Conservation (phyloP, 2,797 vertebrate genomes). For the Tolypeutes matacus region DNA sequence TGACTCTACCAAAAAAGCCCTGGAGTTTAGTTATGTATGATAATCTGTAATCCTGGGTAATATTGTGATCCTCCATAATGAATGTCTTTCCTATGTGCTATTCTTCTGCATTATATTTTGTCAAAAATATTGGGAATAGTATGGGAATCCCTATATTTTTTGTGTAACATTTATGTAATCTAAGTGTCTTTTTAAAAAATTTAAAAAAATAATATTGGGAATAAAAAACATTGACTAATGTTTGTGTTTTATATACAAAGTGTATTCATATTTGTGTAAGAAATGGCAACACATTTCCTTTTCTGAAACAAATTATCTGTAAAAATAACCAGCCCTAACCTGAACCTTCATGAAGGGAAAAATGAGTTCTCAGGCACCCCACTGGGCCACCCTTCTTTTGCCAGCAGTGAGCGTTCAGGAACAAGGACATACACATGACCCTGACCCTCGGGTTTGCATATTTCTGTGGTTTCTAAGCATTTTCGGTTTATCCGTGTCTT, state of each 20-base stretch:
- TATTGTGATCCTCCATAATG: background rate
- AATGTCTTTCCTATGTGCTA: background rate
- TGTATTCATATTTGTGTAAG: background rate
- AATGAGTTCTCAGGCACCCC: background rate
- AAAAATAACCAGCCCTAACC: background rate
- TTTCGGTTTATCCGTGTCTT: constrained; percentile 7
- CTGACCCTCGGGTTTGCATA: background rate
- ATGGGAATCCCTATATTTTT: no score
- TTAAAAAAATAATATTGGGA: background rate
- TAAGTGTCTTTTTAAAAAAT: background rate
- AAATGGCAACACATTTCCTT: background rate
- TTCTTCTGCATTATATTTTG: background rate
- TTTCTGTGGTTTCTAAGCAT: background rate
- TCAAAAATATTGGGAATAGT: background rate
- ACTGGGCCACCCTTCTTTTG: background rate
- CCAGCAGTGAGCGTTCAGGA: background rate
- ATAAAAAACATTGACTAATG: background rate
- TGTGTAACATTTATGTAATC: no score
- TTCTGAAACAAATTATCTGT: background rate
- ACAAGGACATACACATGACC: background rate
- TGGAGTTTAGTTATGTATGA: background rate
- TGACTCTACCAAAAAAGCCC: background rate
- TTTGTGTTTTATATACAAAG: background rate
- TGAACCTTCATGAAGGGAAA: background rate
- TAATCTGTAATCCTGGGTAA: background rate